These are phyloP conservation scores for Tetragonisca angustula DNA, from an alignment of 2,888 invertebrate species.

Conservation along the genomic window DNA sequence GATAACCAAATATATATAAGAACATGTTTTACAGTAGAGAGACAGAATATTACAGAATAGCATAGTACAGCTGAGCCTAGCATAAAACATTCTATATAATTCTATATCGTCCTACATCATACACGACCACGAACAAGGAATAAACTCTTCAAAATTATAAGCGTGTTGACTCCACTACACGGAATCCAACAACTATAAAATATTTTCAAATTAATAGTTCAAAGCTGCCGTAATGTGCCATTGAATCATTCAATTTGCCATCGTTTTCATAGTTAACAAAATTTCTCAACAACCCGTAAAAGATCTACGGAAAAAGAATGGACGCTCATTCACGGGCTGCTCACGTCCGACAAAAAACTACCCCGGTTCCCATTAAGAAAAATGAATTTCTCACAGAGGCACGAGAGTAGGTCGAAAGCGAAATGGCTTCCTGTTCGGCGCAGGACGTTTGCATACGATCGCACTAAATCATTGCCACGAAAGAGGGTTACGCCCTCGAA, in stretches of 20 bases:
- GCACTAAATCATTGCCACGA: slow-evolving; percentile 38
- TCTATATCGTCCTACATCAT: too few relatives aligned
- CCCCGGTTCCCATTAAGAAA: not conserved
- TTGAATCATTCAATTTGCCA: not conserved
- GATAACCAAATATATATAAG: too few relatives aligned
- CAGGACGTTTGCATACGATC: slow-evolving; percentile 35
- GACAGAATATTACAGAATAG: too few relatives aligned
- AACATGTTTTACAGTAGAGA: too few relatives aligned
- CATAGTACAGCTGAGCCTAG: too few relatives aligned
- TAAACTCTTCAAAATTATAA: too few relatives aligned
- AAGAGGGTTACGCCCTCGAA: slow-evolving; percentile 25
- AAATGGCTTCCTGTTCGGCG: not conserved
- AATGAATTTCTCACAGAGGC: not conserved
- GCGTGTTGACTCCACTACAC: too few relatives aligned
- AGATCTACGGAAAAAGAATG: not conserved
- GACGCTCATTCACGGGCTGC: not conserved
- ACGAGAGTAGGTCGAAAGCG: not conserved
- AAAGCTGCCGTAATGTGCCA: not conserved
- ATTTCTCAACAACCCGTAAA: too few relatives aligned
- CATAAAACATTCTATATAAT: too few relatives aligned
- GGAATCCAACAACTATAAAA: too few relatives aligned
- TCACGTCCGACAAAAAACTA: not conserved
- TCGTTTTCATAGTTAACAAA: not conserved
- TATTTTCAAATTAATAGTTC: not conserved
- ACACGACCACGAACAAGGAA: too few relatives aligned